A percentile compares a stretch with the other conserved stretches of the same genome.
phyloP scores from a whole-genome alignment of 2,888 invertebrate species.

The Athripsodes cinereus region DNA sequence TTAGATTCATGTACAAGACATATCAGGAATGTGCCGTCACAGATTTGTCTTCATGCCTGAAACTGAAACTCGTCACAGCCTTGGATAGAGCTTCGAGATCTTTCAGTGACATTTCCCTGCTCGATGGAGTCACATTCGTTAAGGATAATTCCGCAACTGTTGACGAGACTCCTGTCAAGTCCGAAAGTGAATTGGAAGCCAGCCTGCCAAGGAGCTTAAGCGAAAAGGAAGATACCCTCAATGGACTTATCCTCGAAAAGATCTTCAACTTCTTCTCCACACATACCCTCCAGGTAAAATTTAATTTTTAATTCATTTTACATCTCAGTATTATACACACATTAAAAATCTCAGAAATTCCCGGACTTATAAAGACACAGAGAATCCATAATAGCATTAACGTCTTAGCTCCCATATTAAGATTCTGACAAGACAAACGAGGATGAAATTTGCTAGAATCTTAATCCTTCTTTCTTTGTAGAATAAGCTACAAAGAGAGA shows the following conservation, averaged over 20 bases:
- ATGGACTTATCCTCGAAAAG: conserved; percentile 68
- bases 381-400: too few relatives aligned
- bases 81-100: conserved; percentile 66
- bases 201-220: conserved; percentile 66
- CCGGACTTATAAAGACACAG: too few relatives aligned
- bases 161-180: conserved; percentile 36
- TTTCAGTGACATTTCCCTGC: conserved; percentile 55
- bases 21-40: conserved; percentile 73
- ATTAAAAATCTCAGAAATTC: too few relatives aligned
- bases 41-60: conserved; percentile 67
- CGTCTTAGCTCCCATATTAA: too few relatives aligned
- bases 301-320: too few relatives aligned
- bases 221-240: conserved; percentile 65
- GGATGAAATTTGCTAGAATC: too few relatives aligned
- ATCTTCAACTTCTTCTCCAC: conserved; percentile 68
- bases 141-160: conserved; percentile 52
- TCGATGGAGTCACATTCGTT: conserved; percentile 71
- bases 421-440: too few relatives aligned
- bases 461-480: too few relatives aligned
- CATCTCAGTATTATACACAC: too few relatives aligned
- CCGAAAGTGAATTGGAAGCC: conserved; percentile 62
- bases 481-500: too few relatives aligned
- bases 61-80: conserved; percentile 71
- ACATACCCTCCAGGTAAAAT: conserved; percentile 67
- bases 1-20: conserved; percentile 68